Base-by-base conservation (phyloP, 2,113 vertebrate genomes). In the Callionymus lyra region DNA sequence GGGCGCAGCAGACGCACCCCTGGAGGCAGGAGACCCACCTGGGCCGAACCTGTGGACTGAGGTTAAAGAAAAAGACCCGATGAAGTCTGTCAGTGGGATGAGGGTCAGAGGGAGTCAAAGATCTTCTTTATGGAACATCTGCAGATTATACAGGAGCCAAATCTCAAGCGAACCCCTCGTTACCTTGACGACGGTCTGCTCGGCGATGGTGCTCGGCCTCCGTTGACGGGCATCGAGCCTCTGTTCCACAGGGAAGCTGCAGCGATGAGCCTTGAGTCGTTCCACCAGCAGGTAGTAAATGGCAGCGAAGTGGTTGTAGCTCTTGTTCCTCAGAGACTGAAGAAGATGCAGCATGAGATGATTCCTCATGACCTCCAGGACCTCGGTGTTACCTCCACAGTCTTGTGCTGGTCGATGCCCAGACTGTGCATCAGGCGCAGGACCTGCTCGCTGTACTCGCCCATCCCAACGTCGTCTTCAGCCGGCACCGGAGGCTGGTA, bases 251-350 rank as follows among this genome's bases (percentile, higher is more conserved):
- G 94, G 95, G 75, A 99, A 99, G 65, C 95, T 99, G 63, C 93
- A 97, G 63, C 94, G 84, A 36, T 99, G 95, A 0, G 93, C 91
- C 63, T 92, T 95, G 16, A 99, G 90, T 44, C 95, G 87, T 74
- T 99, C 95, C 72, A 98, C 91, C 74, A 99, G 70, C 77, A 99
- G 79, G 84, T 89, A 98, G 72, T 99, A 99, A 76, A 99, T 99
- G 56, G 95, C 95, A 77, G 93, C 93, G 71, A 97, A 99, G 84
- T 99, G 94, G 84, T 99, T 98, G 62, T 98, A 99, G 73, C 92
- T 98, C 82, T 94, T 95, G 84, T 93, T 93, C 84, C 98, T 91
- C 63, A 99, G 82, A 58, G 95, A 96, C 95, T 99, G 81, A 12
- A n/a, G n/a, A 15, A 14, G 21, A 32, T 14, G 41, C 13, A 19